Evolutionary conservation across 2,797 vertebrate species (phyloP), one percentile per base, ranked within the genome.

Genomic region (Anolis apletophallus): DNA sequence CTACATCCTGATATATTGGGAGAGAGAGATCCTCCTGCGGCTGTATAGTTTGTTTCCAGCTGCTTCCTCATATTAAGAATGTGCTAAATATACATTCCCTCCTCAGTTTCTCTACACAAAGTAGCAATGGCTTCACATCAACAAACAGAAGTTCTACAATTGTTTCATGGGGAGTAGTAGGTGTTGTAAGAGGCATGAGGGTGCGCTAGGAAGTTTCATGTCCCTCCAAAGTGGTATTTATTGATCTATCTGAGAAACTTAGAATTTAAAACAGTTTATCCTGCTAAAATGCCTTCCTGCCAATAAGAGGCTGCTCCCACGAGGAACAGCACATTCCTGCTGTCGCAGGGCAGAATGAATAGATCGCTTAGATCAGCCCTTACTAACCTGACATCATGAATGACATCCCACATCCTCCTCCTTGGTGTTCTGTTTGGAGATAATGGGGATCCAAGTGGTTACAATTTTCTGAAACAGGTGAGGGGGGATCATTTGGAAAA

Each of bases 241-340:
- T 50, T 50, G 29, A 85, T 68, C 72, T 55, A 80, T 68, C 12
- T 77, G 72, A 71, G 72, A 88, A 61, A n/a, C 55, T 11, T 84
- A n/a, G 32, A 73, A 80, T 61, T 57, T 32, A 73, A 55, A n/a
- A 34, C 36, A 73, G 64, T 57, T 50, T 52, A 79, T 55, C 32
- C 59, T 73, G 54, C 46, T 61, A 52, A 67, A 52, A 26, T 17
- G 26, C 19, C 21, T 1, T n/a, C 46, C 80, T 6, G 0, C 1
- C 46, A 14, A 61, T 36, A 23, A 74, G 36, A 50, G 32, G 29
- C 23, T n/a, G 29, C 77, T 52, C 68, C 55, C n/a, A 12, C 26
- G 36, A 83, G 73, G 36, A 10, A 74, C 76, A 46, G 52, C 0
- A 0, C 0, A 0, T 46, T 85, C 29, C 40, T n/a, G 29, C 21